Percentiles rank a stretch among this genome's conserved stretches.
These are phyloP conservation scores for Brenthis daphne DNA, from an alignment of 2,888 invertebrate genomes.

Conservation along the genomic window DNA sequence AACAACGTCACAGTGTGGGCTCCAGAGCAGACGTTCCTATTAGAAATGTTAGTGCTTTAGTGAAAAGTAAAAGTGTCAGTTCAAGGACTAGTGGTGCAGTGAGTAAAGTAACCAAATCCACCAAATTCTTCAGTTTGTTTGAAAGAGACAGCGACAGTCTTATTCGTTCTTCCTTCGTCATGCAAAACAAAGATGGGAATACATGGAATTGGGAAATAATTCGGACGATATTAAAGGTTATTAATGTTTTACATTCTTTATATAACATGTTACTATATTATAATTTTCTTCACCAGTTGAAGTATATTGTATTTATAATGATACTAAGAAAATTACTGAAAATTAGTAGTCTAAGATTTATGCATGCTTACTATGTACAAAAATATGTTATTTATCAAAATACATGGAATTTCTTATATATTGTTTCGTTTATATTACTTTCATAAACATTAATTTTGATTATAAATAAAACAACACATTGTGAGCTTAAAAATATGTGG, in stretches of 20 bases:
- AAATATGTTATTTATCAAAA: neutral
- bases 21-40: slow-evolving; percentile 70
- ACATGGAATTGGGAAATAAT: slow-evolving; percentile 98
- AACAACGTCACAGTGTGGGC: slow-evolving; percentile 71
- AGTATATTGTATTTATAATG: too few relatives aligned
- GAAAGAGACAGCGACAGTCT: slow-evolving; percentile 85
- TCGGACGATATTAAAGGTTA: slow-evolving; percentile 89
- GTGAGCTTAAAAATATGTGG: neutral
- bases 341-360: too few relatives aligned
- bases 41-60: slow-evolving; percentile 72
- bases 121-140: slow-evolving; percentile 79
- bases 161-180: slow-evolving; percentile 91
- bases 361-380: too few relatives aligned
- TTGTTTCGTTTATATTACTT: too few relatives aligned
- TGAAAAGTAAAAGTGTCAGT: slow-evolving; percentile 78
- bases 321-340: too few relatives aligned
- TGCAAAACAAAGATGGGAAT: slow-evolving; percentile 89
- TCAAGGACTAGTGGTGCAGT: slow-evolving; percentile 70
- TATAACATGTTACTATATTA: too few relatives aligned
- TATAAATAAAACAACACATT: neutral
- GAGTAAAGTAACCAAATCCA: slow-evolving; percentile 67
- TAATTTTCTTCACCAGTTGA: too few relatives aligned
- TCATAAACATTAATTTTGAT: too few relatives aligned
- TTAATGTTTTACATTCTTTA: too few relatives aligned
- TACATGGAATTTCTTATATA: neutral